Base-by-base conservation (phyloP, 2,888 invertebrate species). In the Ischnus inquisitorius region DNA sequence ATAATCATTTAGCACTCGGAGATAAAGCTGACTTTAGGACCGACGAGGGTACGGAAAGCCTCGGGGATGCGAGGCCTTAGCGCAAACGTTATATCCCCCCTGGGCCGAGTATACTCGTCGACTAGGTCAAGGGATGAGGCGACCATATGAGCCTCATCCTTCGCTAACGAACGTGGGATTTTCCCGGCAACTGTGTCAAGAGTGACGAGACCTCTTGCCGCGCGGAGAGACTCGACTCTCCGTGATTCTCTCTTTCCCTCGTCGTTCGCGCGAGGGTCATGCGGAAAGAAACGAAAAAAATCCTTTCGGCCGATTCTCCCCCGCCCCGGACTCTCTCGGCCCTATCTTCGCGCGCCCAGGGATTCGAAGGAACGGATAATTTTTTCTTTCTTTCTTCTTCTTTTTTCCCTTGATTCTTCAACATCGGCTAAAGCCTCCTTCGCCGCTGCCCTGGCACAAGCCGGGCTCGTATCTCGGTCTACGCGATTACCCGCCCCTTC, bases 401-500 rank as follows among this genome's bases (percentile, higher is more conserved):
- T n/a, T 8, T 43, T 39, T 48, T 64, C 54, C 51, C 16, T 34
- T 82, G 5, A 57, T 22, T 65, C 39, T 74, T 60, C 46, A 8
- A 41, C 22, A 8, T 2, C 14, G 19, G 46, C 74, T 39, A 67
- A 68, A 76, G 54, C 68, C 41, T 25, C 41, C 65, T 62, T 67
- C 64, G 48, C 28, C 25, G 34, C n/a, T 77, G 65, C 46, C 67
- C 74, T n/a, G 39, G 19, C 41, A 46, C 62, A 8, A 22, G 60
- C 19, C 3, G 19, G 39, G 43, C 62, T 71, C 60, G 43, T 90
- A 91, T 90, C 91, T 89, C 88, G 88, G 88, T 87, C 81, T 79
- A 69, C 68, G 83, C 87, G 88, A 88, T 87, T 88, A 90, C 87
- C 92, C 91, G 90, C 92, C 92, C 91, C 92, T 92, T 92, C 92